phyloP scores from a whole-genome alignment of 2,797 vertebrate genomes.

The Gymnodraco acuticeps region DNA sequence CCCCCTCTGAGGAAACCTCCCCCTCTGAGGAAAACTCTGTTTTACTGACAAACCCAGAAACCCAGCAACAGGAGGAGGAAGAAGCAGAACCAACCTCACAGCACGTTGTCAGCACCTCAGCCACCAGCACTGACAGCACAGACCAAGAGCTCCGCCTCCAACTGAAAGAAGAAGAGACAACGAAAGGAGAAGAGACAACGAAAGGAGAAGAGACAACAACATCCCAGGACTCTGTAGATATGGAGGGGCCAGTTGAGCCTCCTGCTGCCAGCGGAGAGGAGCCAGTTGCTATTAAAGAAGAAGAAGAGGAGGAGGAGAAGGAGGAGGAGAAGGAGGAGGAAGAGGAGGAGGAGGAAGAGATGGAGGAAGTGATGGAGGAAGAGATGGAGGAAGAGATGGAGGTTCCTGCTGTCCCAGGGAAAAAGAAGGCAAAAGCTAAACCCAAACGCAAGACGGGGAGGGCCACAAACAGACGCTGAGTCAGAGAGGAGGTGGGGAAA shows the following conservation, averaged over 20 bases:
- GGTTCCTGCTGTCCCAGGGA: conserved; percentile 41
- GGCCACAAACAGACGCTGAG: conserved; percentile 76
- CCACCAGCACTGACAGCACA: conserved; percentile 16
- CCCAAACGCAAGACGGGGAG: conserved; percentile 78
- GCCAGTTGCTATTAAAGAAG: neutral
- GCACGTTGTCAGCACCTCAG: conserved; percentile 31
- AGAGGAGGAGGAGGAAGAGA: neutral
- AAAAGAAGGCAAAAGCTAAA: conserved; percentile 68
- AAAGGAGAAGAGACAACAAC: conserved; percentile 20
- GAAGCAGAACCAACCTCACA: conserved; percentile 27
- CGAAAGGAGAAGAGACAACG: conserved; percentile 17
- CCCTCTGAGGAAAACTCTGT: neutral
- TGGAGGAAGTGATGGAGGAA: conserved; percentile 3
- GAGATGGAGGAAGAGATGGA: conserved; percentile 41
- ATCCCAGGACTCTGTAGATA: conserved; percentile 12
- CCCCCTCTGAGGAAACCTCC: neutral
- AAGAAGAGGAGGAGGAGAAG: no score
- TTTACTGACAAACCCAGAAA: conserved; percentile 5
- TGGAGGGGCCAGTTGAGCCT: conserved; percentile 38
- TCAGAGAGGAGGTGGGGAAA: conserved; percentile 7
- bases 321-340: conserved; percentile 35
- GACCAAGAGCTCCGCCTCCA: conserved; percentile 29
- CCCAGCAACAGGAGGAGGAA: conserved; percentile 40
- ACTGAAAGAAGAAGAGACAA: conserved; percentile 13
- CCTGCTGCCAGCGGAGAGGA: conserved; percentile 37